phyloP scores from a whole-genome alignment of 2,888 invertebrate genomes.

The Byasa hedistus region DNA sequence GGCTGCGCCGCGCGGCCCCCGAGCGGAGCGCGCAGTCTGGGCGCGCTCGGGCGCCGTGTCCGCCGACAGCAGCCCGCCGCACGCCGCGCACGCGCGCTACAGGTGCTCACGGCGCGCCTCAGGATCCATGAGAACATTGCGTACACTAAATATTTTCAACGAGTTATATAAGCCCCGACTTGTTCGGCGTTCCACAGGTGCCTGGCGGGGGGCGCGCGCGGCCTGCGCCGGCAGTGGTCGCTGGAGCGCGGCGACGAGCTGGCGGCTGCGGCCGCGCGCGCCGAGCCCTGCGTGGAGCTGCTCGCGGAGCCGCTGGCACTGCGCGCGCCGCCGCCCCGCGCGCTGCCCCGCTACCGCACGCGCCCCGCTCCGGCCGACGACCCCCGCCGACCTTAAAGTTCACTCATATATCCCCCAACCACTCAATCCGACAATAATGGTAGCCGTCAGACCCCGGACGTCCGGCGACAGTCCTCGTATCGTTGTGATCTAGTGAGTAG shows the following conservation, averaged over 20 bases:
- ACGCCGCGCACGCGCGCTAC: conserved; percentile 33
- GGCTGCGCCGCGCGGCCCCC: not conserved
- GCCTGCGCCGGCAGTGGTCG: conserved; percentile 67
- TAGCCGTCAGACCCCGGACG: conserved; percentile 33
- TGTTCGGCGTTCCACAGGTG: conserved; percentile 31
- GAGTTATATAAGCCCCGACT: not conserved
- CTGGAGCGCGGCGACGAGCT: conserved; percentile 65
- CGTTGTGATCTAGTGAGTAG: conserved; percentile 44
- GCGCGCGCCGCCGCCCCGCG: conserved; percentile 35
- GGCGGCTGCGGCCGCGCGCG: conserved; percentile 52
- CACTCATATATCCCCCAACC: conserved; percentile 29
- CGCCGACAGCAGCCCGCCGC: conserved; percentile 58
- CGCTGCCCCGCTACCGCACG: conserved; percentile 50
- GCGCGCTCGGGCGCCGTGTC: conserved; percentile 58
- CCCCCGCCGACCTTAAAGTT: conserved; percentile 23
- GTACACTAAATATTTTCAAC: too few relatives aligned
- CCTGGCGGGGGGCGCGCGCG: conserved; percentile 44
- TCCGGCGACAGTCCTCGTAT: conserved; percentile 31
- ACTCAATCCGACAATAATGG: conserved; percentile 64
- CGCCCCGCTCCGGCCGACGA: conserved; percentile 37
- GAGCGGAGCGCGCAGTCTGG: conserved; percentile 40
- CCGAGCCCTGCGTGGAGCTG: conserved; percentile 35
- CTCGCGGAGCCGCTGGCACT: conserved; percentile 38
- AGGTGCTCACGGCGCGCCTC: conserved; percentile 28
- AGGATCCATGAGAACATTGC: too few relatives aligned